A percentile compares a stretch with the other conserved stretches of the same genome.
These are phyloP conservation scores for Hypotaenidia philippensis DNA, from an alignment of 2,797 vertebrate genomes.

Conservation along the genomic window DNA sequence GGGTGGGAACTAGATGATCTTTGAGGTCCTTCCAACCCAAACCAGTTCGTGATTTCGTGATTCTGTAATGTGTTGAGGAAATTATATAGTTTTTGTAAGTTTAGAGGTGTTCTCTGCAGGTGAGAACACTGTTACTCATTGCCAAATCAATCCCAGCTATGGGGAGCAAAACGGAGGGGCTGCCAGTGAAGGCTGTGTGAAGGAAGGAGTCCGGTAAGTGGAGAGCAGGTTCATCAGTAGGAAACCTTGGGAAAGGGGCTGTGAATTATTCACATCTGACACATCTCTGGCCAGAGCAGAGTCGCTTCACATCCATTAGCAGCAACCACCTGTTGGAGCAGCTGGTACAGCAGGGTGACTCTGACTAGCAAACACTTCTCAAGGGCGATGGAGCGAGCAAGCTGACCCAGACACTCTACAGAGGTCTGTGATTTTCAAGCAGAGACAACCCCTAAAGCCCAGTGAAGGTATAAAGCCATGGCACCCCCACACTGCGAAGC, in stretches of 20 bases:
- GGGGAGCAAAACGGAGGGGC: not conserved
- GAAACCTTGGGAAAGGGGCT: not conserved
- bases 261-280: not conserved
- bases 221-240: not conserved
- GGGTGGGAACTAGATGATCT: too few species aligned
- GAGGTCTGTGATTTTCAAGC: not conserved
- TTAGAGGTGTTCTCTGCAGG: not conserved
- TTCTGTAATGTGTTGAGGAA: not conserved
- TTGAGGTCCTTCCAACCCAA: too few species aligned
- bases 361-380: fast-evolving
- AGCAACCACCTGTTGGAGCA: not conserved
- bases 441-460: not conserved
- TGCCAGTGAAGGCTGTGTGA: not conserved
- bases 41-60: too few species aligned
- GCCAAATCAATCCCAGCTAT: not conserved
- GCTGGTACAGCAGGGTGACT: not conserved
- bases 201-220: not conserved
- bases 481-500: fast-evolving
- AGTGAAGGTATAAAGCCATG: not conserved
- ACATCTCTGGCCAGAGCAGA: not conserved
- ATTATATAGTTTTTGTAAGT: fast-evolving
- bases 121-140: not conserved
- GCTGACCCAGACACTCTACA: not conserved
- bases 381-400: fast-evolving
- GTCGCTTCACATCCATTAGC: not conserved